These are phyloP conservation scores for Gasteruption jaculator DNA, from an alignment of 2,888 invertebrate species.

Conservation along the genomic window DNA sequence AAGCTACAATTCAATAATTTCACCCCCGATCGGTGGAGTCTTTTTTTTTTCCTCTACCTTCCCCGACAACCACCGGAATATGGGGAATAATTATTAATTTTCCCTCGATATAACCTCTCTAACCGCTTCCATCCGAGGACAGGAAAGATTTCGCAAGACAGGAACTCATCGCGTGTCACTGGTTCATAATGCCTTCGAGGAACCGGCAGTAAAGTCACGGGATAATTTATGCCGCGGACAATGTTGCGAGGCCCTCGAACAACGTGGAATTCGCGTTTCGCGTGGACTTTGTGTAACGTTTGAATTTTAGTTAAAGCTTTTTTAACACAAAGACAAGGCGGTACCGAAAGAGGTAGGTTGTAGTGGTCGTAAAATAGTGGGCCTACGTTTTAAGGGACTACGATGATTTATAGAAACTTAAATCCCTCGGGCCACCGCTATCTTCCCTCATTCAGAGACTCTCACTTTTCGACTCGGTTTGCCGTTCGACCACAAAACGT, in stretches of 20 bases:
- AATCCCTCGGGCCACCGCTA: slow-evolving; percentile 34
- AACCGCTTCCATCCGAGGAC: no score
- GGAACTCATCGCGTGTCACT: no score
- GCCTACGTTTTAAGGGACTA: slow-evolving; percentile 42
- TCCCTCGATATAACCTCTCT: no score
- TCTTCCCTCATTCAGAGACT: no score
- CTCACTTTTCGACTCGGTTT: no score
- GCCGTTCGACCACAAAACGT: no score
- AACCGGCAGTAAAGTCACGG: slow-evolving; percentile 1
- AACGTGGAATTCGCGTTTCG: background rate
- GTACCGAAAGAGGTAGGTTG: slow-evolving; percentile 28
- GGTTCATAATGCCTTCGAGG: slow-evolving; percentile 3
- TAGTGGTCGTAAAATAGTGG: slow-evolving; percentile 45
- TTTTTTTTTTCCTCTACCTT: no score
- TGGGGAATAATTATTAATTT: no score
- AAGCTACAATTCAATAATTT: background rate
- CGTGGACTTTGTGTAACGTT: slow-evolving; percentile 2
- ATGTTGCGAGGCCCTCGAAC: slow-evolving; percentile 8
- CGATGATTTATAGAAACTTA: slow-evolving; percentile 51
- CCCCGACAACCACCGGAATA: no score
- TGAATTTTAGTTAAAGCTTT: background rate
- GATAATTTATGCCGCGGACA: slow-evolving; percentile 31
- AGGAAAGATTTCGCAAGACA: no score
- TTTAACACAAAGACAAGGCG: slow-evolving; percentile 32
- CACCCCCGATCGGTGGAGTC: no score